Evolutionary conservation across 2,888 invertebrate genomes (phyloP).

Genomic region (Apamea anceps): DNA sequence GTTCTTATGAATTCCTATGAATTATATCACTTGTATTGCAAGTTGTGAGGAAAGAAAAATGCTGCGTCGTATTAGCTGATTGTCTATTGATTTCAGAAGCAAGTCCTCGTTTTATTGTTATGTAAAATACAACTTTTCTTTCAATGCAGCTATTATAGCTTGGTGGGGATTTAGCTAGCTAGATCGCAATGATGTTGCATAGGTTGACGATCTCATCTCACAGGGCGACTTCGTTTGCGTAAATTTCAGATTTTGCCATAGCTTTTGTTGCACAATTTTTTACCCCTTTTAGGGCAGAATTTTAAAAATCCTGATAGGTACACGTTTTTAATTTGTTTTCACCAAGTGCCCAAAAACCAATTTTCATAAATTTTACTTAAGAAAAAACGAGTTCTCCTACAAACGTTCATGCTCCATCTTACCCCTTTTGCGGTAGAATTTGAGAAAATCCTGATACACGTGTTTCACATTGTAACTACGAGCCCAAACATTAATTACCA

Average conservation of each 20-base stretch:
- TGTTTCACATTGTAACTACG: background rate
- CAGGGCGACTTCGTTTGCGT: background rate
- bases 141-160: background rate
- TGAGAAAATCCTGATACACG: too few relatives aligned
- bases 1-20: constrained; percentile 34
- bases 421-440: background rate
- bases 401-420: background rate
- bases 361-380: background rate
- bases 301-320: background rate
- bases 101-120: background rate
- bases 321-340: background rate
- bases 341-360: background rate
- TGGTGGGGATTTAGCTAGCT: too few relatives aligned
- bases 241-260: background rate
- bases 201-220: background rate
- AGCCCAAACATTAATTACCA: background rate
- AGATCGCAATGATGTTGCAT: background rate
- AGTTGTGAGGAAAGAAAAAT: constrained; percentile 30
- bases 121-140: constrained; percentile 1
- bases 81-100: constrained; percentile 8
- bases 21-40: constrained; percentile 29
- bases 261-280: background rate
- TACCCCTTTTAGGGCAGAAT: background rate
- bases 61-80: constrained; percentile 1
- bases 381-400: background rate